A percentile compares a stretch with the other conserved stretches of the same genome.
Conservation (phyloP, 1,140 invertebrate genomes). For the Zaprionus capensis region DNA sequence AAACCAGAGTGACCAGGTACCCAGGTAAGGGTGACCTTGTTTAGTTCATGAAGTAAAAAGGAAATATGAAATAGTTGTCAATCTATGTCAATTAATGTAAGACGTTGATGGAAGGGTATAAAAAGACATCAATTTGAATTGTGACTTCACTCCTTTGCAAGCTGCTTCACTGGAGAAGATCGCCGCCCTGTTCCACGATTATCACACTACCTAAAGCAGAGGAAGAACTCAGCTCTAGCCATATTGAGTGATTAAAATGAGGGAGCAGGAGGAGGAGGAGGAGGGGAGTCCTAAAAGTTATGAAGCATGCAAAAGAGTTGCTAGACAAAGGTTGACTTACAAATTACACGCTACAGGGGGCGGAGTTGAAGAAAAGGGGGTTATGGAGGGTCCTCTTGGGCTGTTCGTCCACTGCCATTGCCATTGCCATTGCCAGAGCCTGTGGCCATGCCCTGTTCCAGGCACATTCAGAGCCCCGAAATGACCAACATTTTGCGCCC, state of each 20-base stretch:
- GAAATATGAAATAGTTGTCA: too few species aligned
- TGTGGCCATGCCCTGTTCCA: slow-evolving; percentile 18
- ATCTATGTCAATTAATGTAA: too few species aligned
- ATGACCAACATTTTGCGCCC: slow-evolving; percentile 75
- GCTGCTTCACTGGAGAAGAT: too few species aligned
- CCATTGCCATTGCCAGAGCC: slow-evolving; percentile 11
- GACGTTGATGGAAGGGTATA: too few species aligned
- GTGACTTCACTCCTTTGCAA: too few species aligned
- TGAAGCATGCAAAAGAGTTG: slow-evolving; percentile 2
- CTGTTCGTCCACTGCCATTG: too few species aligned
- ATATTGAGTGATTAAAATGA: neutral
- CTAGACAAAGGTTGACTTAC: slow-evolving; percentile 12
- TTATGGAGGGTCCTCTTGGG: too few species aligned
- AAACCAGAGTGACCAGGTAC: too few species aligned
- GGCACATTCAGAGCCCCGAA: slow-evolving; percentile 28
- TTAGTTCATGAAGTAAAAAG: too few species aligned
- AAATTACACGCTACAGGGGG: neutral
- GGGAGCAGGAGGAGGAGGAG: neutral
- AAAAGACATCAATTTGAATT: too few species aligned
- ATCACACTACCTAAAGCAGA: neutral
- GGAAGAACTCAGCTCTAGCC: neutral
- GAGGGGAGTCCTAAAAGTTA: neutral
- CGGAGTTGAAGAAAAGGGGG: neutral
- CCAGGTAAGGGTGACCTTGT: too few species aligned
- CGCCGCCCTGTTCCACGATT: too few species aligned